Base-by-base conservation (phyloP, 1,140 invertebrate species). In the Planococcus citri region DNA sequence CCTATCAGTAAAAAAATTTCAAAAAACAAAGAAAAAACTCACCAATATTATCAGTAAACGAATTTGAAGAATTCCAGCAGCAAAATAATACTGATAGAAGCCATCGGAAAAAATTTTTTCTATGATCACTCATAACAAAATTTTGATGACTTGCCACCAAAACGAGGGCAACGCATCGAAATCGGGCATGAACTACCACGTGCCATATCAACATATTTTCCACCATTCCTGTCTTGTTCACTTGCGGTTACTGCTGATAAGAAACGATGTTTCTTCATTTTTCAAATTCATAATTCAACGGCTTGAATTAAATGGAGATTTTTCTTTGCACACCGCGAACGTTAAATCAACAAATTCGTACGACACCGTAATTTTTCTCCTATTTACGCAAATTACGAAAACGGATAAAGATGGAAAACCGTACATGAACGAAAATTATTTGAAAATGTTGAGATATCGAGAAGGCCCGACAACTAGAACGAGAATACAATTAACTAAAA, bases 31-130 rank as follows among this genome's bases (percentile, higher is more conserved):
- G 29, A 33, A 33, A 6, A 9, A 64, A 22, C 60, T 64, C 17
- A 64, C 60, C 60, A 17, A 25, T 64, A 64, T 64, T 64, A 22
- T 64, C 60, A 64, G 60, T 64, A 27, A 64, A 64, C 22, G 60
- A 64, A 64, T 64, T 64, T 25, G 60, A 64, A 64, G 60, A 64
- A 64, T 64, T 64, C 60, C 60, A 64, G 25, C 60, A 64, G 60
- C 60, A 64, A 64, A 64, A 64, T 64, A 64, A 64, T 64, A 64
- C 60, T 64, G 60, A 64, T 64, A 64, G 60, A 64, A 64, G 60
- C 60, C 60, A 64, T 64, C 60, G 60, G 25, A 64, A 64, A 27
- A 64, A 64, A 64, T 64, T 64, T 64, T 64, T 64, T 64, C 60
- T 64, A 64, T 64, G 60, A 64, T 64, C 60, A 64, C 60, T 64